A percentile compares a stretch with the other conserved stretches of the same genome.
Evolutionary conservation across 2,888 invertebrate species (phyloP).

Genomic region (Galeopsomyia nigrocyanea): DNA sequence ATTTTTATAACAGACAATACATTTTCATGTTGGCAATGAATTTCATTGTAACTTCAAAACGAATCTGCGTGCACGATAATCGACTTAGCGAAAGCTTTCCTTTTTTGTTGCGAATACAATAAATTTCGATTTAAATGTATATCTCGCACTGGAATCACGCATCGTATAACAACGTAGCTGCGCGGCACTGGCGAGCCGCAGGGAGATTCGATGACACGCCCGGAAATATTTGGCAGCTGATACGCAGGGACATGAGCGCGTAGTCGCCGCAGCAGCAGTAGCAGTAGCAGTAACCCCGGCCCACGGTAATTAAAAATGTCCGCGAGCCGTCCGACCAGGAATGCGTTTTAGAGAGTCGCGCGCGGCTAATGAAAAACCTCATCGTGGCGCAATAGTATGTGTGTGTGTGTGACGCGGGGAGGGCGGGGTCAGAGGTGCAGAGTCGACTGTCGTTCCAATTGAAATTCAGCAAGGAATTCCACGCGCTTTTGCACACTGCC

Average conservation of each 20-base stretch:
- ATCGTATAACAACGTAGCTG: too few species aligned
- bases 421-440: slow-evolving; percentile 34
- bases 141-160: too few species aligned
- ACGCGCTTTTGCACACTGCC: slow-evolving; percentile 16
- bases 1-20: too few species aligned
- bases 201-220: slow-evolving; percentile 59
- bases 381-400: slow-evolving; percentile 52
- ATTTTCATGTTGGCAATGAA: too few species aligned
- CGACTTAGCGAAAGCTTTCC: too few species aligned
- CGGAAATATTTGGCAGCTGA: slow-evolving; percentile 68
- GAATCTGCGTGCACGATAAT: too few species aligned
- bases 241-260: slow-evolving; percentile 58
- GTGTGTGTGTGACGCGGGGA: neutral
- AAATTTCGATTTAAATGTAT: too few species aligned
- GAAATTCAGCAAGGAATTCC: slow-evolving; percentile 62
- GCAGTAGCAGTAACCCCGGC: too few species aligned
- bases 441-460: slow-evolving; percentile 57
- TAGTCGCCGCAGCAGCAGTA: slow-evolving; percentile 56
- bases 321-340: slow-evolving; percentile 63
- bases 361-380: slow-evolving; percentile 68
- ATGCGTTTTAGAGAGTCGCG: slow-evolving; percentile 48
- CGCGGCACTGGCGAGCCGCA: neutral
- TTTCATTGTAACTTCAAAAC: too few species aligned
- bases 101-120: too few species aligned
- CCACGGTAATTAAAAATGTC: slow-evolving; percentile 68